Conservation (phyloP, 1,140 invertebrate genomes). For the Cylas formicarius region DNA sequence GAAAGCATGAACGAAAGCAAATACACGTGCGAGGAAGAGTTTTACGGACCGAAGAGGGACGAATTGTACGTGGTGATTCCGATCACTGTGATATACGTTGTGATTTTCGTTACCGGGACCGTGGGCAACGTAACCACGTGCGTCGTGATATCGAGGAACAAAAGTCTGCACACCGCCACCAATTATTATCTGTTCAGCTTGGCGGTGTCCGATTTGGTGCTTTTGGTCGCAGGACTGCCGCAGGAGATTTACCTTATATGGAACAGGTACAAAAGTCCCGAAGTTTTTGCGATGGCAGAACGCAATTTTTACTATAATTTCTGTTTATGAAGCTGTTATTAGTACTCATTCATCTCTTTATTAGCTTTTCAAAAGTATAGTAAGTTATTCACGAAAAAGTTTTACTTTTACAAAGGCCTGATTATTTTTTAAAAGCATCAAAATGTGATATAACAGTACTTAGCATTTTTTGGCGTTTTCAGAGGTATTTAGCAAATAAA, state of each 20-base stretch:
- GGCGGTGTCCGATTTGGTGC: conserved; percentile 84
- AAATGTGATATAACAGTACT: too few relatives aligned
- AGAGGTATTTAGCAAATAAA: too few relatives aligned
- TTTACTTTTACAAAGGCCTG: too few relatives aligned
- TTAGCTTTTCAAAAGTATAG: too few relatives aligned
- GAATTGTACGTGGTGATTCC: conserved; percentile 66
- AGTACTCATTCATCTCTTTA: too few relatives aligned
- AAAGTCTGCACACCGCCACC: conserved; percentile 86
- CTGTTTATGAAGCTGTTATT: too few relatives aligned
- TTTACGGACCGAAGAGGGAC: conserved; percentile 51
- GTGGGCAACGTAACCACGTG: conserved; percentile 90
- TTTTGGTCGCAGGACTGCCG: conserved; percentile 72
- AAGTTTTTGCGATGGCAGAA: too few relatives aligned
- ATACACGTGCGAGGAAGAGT: conserved; percentile 25
- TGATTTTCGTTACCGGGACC: conserved; percentile 80
- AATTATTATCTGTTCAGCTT: conserved; percentile 93
- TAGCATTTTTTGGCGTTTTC: too few relatives aligned
- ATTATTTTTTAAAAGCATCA: too few relatives aligned
- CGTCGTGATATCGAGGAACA: conserved; percentile 84
- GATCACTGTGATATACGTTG: conserved; percentile 70
- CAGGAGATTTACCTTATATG: conserved; percentile 84
- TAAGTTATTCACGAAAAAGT: too few relatives aligned
- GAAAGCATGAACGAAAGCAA: conserved; percentile 7
- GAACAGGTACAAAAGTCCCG: conserved; percentile 42
- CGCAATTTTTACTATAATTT: too few relatives aligned